Evolutionary conservation across 2,888 invertebrate genomes (phyloP), one percentile per base, ranked within the genome.

Genomic region (Drosophila conformis): DNA sequence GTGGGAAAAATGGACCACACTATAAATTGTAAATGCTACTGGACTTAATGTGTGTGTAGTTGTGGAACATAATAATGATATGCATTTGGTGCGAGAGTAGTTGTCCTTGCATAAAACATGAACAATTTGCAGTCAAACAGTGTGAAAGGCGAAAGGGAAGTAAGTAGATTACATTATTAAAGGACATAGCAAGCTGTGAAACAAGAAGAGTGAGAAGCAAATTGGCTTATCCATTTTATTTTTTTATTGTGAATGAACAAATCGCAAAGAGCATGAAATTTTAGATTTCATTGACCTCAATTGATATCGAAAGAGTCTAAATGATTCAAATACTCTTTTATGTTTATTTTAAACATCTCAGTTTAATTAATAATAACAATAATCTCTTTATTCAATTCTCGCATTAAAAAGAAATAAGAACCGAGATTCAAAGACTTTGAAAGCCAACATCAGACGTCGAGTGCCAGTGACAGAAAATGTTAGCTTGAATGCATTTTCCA

Each of bases 401-500:
- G 25, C 8, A 25, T 13, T 4, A 18, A 15, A 58, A 31, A 10
- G n/a, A 40, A 59, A 65, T 62, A 35, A 59, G 40, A 61, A 1
- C 18, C 15, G 13, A n/a, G 21, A 21, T 62, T 2, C 2, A 27
- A 27, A 40, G 21, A 15, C 40, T 31, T 8, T 46, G 46, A 31
- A 51, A 33, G 7, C 27, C 36, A 40, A 33, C 25, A 59, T 56
- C 21, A 33, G 31, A 49, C 27, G 46, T 35, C 7, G 49, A 53
- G 21, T 48, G 57, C 48, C 31, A 60, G 51, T 11, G 35, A 27
- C 25, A 36, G 35, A 40, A 40, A 59, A 46, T 36, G 59, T 58
- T 35, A 6, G 18, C 67, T 70, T 67, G 40, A 29, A 65, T 62
- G 59, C 46, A 64, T 38, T 59, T 63, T 64, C 33, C 29, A 59